Evolutionary conservation across 2,888 invertebrate genomes (phyloP).

Genomic region (Calliphora vomitoria): DNA sequence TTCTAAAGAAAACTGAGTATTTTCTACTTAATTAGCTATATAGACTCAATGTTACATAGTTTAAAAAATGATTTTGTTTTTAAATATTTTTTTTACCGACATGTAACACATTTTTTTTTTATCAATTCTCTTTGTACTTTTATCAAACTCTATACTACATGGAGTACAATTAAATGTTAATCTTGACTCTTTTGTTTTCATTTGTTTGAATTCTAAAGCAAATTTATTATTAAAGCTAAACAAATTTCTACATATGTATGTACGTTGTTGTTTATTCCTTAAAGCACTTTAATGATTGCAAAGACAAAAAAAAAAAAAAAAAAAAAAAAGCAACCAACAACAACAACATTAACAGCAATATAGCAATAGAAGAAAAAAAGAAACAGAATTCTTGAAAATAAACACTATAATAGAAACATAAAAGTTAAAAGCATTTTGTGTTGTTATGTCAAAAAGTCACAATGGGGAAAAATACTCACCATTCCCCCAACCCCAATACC

Average conservation of each 20-base stretch:
- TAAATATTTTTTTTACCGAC: no score
- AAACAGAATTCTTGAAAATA: slow-evolving; percentile 8
- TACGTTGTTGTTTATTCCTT: slow-evolving; percentile 12
- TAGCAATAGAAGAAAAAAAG: neutral
- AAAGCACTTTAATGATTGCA: slow-evolving; percentile 31
- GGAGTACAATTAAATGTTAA: slow-evolving; percentile 23
- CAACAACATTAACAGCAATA: neutral
- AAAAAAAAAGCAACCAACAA: no score
- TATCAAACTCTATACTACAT: neutral
- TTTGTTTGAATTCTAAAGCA: slow-evolving; percentile 9
- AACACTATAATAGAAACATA: slow-evolving; percentile 13
- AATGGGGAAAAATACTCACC: neutral
- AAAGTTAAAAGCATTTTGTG: slow-evolving; percentile 53
- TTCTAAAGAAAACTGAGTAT: no score
- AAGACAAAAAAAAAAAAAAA: neutral
- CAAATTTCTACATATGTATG: neutral
- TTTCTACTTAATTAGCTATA: no score
- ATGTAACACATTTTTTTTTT: neutral
- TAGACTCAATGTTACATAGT: no score
- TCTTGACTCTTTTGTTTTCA: slow-evolving; percentile 16
- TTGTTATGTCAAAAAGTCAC: slow-evolving; percentile 41
- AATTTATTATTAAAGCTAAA: slow-evolving; percentile 17
- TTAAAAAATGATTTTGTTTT: no score
- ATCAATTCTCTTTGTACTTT: slow-evolving; percentile 31
- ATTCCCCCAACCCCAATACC: neutral